A percentile compares a stretch with the other conserved stretches of the same genome.
These are phyloP conservation scores for Himalopsyche japonica DNA, from an alignment of 2,888 invertebrate genomes.

Conservation along the genomic window DNA sequence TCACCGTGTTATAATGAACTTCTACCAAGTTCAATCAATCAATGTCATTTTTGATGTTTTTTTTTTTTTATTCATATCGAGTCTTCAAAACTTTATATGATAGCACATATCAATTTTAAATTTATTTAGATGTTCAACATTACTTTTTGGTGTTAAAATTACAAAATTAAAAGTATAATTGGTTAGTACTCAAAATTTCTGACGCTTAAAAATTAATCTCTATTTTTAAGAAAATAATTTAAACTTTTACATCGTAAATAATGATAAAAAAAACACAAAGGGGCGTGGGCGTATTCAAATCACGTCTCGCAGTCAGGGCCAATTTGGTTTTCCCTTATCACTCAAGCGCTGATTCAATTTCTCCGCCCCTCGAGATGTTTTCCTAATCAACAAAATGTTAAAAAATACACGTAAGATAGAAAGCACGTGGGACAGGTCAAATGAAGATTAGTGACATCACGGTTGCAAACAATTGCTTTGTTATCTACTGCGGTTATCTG, in stretches of 20 bases:
- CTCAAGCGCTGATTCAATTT: slow-evolving; percentile 38
- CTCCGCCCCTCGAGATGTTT: slow-evolving; percentile 23
- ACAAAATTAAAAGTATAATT: no score
- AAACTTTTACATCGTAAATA: background rate
- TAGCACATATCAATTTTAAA: no score
- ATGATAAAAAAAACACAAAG: slow-evolving; percentile 3
- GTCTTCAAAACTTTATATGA: no score
- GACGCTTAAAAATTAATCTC: background rate
- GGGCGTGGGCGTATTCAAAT: slow-evolving; percentile 33
- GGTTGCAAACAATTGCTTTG: slow-evolving; percentile 32
- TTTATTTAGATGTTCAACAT: no score
- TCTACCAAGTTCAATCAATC: no score
- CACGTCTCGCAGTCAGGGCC: slow-evolving; percentile 31
- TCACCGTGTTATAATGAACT: no score
- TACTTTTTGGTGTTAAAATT: no score
- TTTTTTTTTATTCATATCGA: no score
- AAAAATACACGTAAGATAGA: slow-evolving; percentile 28
- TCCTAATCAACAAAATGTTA: slow-evolving; percentile 38
- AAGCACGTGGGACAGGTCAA: slow-evolving; percentile 38
- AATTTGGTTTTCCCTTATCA: slow-evolving; percentile 40
- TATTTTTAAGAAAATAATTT: background rate
- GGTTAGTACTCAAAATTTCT: no score
- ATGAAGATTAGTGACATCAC: slow-evolving; percentile 40
- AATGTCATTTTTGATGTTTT: no score
- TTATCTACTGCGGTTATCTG: slow-evolving; percentile 27